Conservation (phyloP, 2,888 invertebrate species). For the Tetheella fluctuosa region DNA sequence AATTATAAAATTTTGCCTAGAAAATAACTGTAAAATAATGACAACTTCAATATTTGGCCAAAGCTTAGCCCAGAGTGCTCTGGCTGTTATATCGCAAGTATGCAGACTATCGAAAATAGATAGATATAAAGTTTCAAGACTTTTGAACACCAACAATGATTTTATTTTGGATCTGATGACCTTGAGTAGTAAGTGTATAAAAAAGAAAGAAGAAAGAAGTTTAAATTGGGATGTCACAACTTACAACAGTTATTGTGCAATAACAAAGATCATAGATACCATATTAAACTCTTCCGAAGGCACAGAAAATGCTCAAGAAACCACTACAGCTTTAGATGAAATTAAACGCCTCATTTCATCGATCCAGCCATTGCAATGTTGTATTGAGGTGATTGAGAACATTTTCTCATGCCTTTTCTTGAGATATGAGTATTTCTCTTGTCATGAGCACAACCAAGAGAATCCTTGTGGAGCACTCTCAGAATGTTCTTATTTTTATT, state of each 20-base stretch:
- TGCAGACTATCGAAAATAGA: slow-evolving; percentile 78
- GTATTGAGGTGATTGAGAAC: slow-evolving; percentile 88
- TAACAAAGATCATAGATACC: slow-evolving; percentile 78
- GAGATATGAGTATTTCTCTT: slow-evolving; percentile 85
- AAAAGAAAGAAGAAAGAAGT: slow-evolving; percentile 41
- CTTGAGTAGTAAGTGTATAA: slow-evolving; percentile 53
- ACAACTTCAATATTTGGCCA: slow-evolving; percentile 79
- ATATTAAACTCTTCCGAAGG: slow-evolving; percentile 70
- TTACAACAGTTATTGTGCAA: slow-evolving; percentile 80
- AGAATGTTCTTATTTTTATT: slow-evolving; percentile 79
- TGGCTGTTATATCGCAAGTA: slow-evolving; percentile 80
- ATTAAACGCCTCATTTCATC: slow-evolving; percentile 75
- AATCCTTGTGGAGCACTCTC: slow-evolving; percentile 73
- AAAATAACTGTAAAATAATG: slow-evolving; percentile 79
- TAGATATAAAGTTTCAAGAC: slow-evolving; percentile 77
- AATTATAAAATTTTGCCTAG: slow-evolving; percentile 78
- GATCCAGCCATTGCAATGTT: slow-evolving; percentile 73
- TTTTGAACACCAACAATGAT: slow-evolving; percentile 75
- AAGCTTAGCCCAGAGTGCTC: slow-evolving; percentile 73
- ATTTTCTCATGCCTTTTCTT: slow-evolving; percentile 89
- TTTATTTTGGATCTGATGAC: slow-evolving; percentile 65
- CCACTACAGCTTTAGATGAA: slow-evolving; percentile 72
- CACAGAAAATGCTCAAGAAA: slow-evolving; percentile 59
- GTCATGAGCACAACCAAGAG: slow-evolving; percentile 78
- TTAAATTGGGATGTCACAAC: slow-evolving; percentile 76